Conservation (phyloP, 1,140 invertebrate species). For the Lordiphosa mommai region DNA sequence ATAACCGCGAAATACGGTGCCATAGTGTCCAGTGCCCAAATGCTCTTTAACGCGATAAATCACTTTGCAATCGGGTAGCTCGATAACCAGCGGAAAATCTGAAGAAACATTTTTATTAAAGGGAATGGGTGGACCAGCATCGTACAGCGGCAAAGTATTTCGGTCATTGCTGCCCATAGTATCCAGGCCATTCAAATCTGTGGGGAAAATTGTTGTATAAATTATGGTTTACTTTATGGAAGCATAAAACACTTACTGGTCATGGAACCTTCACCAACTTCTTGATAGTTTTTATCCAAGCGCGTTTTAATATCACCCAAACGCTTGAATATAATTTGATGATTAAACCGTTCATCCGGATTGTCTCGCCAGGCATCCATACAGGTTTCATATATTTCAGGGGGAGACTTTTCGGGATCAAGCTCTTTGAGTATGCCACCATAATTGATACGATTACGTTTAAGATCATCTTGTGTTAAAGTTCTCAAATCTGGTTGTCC, state of each 20-base stretch:
- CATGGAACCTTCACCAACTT: no score
- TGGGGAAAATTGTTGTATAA: no score
- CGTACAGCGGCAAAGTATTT: no score
- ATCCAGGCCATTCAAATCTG: no score
- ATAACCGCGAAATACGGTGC: conserved; percentile 56
- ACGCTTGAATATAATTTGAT: conserved; percentile 81
- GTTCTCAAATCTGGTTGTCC: conserved; percentile 80
- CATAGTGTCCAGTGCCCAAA: conserved; percentile 70
- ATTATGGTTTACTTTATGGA: no score
- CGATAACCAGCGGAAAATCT: conserved; percentile 44
- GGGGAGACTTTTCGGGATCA: conserved; percentile 84
- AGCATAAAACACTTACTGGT: no score
- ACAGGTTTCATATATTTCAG: conserved; percentile 89
- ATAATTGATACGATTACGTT: conserved; percentile 72
- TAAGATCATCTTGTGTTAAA: conserved; percentile 28
- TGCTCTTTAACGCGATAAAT: conserved; percentile 48
- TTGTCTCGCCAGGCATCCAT: conserved; percentile 91
- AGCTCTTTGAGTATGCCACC: conserved; percentile 84
- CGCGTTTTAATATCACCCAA: conserved; percentile 40
- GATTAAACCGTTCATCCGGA: conserved; percentile 85
- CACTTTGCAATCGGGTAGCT: conserved; percentile 53
- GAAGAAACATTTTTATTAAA: not conserved
- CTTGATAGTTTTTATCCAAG: no score
- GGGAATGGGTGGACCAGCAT: no score
- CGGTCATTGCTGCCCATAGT: no score